Percentiles rank a stretch among this genome's conserved stretches.
Evolutionary conservation across 2,113 vertebrate genomes (phyloP).

Genomic region (Pseudopodoces humilis): DNA sequence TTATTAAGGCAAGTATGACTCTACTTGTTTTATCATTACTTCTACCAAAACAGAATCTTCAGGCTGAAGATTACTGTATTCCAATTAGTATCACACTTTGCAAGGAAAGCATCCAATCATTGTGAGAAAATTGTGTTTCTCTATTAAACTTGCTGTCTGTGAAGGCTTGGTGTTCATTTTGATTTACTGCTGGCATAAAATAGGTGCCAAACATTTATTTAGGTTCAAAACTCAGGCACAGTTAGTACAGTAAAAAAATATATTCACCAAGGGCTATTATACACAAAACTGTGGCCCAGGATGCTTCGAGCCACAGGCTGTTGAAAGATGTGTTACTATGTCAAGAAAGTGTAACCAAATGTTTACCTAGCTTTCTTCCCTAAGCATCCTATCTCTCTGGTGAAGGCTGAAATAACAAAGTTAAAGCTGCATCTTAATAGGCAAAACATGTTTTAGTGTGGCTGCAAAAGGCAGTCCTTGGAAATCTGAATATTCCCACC

Average conservation of each 20-base stretch:
- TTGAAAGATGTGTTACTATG: not conserved
- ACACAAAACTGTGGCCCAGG: not conserved
- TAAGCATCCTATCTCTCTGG: not conserved
- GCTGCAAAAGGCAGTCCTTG: not conserved
- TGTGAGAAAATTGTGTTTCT: not conserved
- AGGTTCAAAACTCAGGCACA: not conserved
- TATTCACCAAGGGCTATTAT: not conserved
- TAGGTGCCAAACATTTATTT: not conserved
- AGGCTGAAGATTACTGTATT: not conserved
- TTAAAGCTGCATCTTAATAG: not conserved
- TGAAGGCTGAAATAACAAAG: not conserved
- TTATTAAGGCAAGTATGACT: slow-evolving; percentile 19
- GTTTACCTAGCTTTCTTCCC: not conserved
- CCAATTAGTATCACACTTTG: not conserved
- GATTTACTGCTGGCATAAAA: not conserved
- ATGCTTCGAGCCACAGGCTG: not conserved
- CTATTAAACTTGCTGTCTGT: not conserved
- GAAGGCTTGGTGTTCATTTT: not conserved
- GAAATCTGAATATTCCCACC: not conserved
- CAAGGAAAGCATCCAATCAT: not conserved
- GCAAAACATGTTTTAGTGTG: not conserved
- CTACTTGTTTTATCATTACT: not conserved
- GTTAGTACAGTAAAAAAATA: not conserved
- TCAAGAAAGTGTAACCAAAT: not conserved
- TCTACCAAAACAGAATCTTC: not conserved